These are phyloP conservation scores for Petromus typicus DNA, from an alignment of 2,113 vertebrate genomes.

Conservation along the genomic window DNA sequence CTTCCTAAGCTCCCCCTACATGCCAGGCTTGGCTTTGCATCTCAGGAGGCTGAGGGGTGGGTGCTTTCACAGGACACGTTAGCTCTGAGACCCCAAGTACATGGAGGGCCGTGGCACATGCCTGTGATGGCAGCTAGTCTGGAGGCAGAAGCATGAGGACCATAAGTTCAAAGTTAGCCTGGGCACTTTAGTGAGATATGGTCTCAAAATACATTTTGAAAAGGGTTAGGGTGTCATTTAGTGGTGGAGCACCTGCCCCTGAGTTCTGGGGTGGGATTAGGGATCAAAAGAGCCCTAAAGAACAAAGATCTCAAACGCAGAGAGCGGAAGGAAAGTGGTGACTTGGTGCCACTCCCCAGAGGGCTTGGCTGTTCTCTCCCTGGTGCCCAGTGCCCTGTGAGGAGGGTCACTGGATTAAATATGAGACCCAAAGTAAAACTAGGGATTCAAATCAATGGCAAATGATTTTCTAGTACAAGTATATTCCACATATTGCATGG, in stretches of 20 bases:
- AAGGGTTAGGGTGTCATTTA: background rate
- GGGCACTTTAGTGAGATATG: background rate
- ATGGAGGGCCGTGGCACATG: background rate
- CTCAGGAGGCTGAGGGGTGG: background rate
- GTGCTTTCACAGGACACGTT: background rate
- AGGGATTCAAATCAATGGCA: background rate
- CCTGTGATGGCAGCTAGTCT: background rate
- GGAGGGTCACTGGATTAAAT: background rate
- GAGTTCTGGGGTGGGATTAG: background rate
- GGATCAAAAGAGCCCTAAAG: background rate
- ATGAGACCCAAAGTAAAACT: background rate
- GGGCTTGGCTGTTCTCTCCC: background rate
- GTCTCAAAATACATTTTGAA: background rate
- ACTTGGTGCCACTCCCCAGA: background rate
- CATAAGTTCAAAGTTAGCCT: background rate
- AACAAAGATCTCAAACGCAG: background rate
- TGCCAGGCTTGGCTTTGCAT: accelerated
- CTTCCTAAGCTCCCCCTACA: background rate
- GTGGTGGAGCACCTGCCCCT: background rate
- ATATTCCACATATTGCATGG: background rate
- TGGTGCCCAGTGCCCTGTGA: accelerated
- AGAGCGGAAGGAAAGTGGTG: background rate
- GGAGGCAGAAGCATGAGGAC: background rate
- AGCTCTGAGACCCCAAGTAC: background rate
- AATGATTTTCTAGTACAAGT: background rate